Evolutionary conservation across 1,140 invertebrate species (phyloP).

Genomic region (Dreissena rostriformis): DNA sequence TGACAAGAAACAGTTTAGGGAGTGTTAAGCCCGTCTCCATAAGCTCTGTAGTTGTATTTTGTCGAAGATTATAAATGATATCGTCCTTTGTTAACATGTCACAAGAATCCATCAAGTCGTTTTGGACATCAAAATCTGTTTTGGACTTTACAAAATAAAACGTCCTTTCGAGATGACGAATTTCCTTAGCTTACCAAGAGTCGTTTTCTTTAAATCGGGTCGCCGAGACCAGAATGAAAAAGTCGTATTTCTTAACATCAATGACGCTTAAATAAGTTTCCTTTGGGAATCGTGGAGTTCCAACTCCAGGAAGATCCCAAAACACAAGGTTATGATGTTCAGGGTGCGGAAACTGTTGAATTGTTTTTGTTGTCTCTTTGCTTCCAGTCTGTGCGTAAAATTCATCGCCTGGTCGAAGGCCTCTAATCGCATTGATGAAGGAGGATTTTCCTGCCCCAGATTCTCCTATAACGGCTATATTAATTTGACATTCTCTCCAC

Average conservation of each 20-base stretch:
- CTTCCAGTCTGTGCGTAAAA: not conserved
- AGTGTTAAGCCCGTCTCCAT: not conserved
- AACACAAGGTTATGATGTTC: not conserved
- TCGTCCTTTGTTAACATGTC: not conserved
- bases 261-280: not conserved
- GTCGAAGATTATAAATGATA: not conserved
- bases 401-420: not conserved
- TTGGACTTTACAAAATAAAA: slow-evolving; percentile 11
- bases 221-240: slow-evolving; percentile 6
- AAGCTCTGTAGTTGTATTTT: not conserved
- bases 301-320: slow-evolving; percentile 7
- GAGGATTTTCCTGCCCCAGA: slow-evolving; percentile 3
- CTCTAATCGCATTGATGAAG: not conserved
- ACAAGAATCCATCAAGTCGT: not conserved
- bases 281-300: not conserved
- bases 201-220: slow-evolving; percentile 16
- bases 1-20: not conserved
- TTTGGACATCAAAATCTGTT: not conserved
- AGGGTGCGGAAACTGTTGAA: not conserved
- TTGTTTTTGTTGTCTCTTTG: not conserved
- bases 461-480: slow-evolving; percentile 1
- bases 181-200: not conserved
- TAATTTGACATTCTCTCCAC: not conserved
- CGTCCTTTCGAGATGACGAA: not conserved
- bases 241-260: slow-evolving; percentile 6